Percentiles rank a stretch among this genome's conserved stretches.
Evolutionary conservation across 2,797 vertebrate species (phyloP).

Genomic region (Muscicapa striata): DNA sequence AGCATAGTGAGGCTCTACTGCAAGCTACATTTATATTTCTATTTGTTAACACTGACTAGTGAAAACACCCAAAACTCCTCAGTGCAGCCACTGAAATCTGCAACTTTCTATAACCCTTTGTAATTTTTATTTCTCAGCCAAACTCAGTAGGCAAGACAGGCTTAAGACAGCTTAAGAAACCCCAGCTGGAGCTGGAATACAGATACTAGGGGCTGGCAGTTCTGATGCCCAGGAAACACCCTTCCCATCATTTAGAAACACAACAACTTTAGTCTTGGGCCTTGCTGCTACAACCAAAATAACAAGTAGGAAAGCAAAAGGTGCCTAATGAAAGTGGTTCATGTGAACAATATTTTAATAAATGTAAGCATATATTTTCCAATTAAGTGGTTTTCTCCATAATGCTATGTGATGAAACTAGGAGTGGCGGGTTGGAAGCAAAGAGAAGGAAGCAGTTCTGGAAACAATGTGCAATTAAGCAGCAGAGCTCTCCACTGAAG

Average conservation of each 20-base stretch:
- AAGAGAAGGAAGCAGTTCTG: neutral
- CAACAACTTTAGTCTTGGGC: neutral
- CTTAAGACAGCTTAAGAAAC: neutral
- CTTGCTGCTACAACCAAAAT: accelerated
- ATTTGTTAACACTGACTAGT: neutral
- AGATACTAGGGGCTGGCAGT: neutral
- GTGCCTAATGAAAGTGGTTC: neutral
- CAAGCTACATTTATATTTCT: neutral
- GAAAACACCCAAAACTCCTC: neutral
- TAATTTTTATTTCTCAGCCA: neutral
- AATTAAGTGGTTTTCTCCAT: neutral
- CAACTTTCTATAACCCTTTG: neutral
- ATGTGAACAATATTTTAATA: neutral
- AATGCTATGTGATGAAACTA: neutral
- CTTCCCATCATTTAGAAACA: neutral
- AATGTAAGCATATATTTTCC: neutral
- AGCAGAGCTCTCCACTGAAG: neutral
- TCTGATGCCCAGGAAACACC: neutral
- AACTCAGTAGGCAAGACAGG: neutral
- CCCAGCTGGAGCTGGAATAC: neutral
- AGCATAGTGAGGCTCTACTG: neutral
- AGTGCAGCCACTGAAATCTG: neutral
- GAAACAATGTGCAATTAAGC: neutral
- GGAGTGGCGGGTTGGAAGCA: constrained; percentile 4
- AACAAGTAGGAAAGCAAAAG: neutral